phyloP scores from a whole-genome alignment of 2,888 invertebrate species.

The Plebejus melissa region DNA sequence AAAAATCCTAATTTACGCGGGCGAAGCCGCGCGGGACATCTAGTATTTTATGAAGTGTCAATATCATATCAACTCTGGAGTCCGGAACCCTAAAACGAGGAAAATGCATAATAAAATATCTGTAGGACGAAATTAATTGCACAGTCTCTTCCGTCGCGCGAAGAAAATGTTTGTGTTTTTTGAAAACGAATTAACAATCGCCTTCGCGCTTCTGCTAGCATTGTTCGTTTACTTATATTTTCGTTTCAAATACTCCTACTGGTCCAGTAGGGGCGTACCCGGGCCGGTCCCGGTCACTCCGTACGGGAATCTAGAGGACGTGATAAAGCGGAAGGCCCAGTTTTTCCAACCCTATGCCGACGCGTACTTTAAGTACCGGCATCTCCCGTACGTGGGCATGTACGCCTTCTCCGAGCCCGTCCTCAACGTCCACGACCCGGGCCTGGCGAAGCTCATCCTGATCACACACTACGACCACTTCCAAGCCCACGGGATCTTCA shows the following conservation, averaged over 20 bases:
- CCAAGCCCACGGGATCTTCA: constrained; percentile 81
- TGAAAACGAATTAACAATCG: background rate
- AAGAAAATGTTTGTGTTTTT: constrained; percentile 18
- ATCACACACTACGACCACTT: constrained; percentile 82
- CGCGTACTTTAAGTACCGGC: constrained; percentile 75
- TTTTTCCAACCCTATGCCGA: constrained; percentile 81
- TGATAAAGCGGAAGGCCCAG: constrained; percentile 75
- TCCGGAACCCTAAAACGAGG: background rate
- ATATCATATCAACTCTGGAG: background rate
- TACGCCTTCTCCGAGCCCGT: constrained; percentile 81
- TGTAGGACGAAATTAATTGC: background rate
- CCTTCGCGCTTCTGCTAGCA: background rate
- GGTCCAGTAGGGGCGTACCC: constrained; percentile 78
- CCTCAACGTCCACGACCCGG: constrained; percentile 81
- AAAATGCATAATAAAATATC: background rate
- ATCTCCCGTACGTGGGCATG: constrained; percentile 76
- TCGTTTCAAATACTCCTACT: constrained; percentile 72
- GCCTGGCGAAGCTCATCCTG: constrained; percentile 79
- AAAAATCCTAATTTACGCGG: too few species aligned
- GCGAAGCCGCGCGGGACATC: background rate
- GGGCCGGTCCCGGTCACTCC: constrained; percentile 80
- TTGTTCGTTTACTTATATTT: constrained; percentile 29
- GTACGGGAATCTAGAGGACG: constrained; percentile 80
- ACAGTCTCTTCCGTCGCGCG: background rate
- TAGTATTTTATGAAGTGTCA: background rate